phyloP scores from a whole-genome alignment of 2,888 invertebrate genomes.

The Microchrysa polita region DNA sequence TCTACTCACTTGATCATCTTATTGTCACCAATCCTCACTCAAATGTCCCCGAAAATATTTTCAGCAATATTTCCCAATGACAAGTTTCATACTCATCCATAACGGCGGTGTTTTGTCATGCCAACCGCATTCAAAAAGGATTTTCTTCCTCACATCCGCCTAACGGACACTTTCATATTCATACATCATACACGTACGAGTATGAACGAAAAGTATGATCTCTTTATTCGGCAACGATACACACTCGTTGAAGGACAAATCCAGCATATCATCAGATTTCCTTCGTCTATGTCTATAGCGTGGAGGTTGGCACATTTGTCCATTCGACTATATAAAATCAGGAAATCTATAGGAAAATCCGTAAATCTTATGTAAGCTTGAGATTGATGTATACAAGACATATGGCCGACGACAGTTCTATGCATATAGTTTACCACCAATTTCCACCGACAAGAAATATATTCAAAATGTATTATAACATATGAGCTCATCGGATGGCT shows the following conservation, averaged over 20 bases:
- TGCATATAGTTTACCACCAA: background rate
- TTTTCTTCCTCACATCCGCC: background rate
- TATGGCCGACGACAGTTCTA: conserved; percentile 14
- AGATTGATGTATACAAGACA: conserved; percentile 29
- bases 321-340: background rate
- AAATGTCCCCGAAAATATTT: too few relatives aligned
- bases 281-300: background rate
- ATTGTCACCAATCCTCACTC: background rate
- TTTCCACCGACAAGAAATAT: conserved; percentile 3
- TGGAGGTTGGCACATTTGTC: conserved; percentile 9
- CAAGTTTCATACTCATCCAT: too few relatives aligned
- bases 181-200: background rate
- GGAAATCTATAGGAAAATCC: conserved; percentile 26
- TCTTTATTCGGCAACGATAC: too few relatives aligned
- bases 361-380: conserved; percentile 28
- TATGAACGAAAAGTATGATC: background rate
- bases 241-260: conserved; percentile 1
- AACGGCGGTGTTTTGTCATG: background rate
- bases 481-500: conserved; percentile 31
- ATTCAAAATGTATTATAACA: conserved; percentile 30
- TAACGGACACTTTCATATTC: background rate
- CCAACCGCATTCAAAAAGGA: background rate
- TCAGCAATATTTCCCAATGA: too few relatives aligned
- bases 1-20: background rate
- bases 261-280: conserved; percentile 29